Percentiles rank a stretch among this genome's conserved stretches.
These are phyloP conservation scores for Falco cherrug DNA, from an alignment of 2,797 vertebrate species.

Conservation along the genomic window DNA sequence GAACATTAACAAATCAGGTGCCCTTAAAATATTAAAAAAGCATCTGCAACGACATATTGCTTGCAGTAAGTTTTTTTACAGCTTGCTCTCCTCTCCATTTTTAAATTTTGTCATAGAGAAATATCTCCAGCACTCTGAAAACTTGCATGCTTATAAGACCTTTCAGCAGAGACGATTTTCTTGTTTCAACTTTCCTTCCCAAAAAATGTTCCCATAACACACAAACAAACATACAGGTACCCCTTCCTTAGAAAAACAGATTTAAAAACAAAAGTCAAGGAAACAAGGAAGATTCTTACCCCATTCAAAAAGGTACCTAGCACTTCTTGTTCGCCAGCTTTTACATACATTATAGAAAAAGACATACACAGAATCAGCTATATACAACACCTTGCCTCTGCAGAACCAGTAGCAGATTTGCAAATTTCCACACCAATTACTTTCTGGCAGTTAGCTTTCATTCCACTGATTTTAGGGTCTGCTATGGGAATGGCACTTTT, in stretches of 20 bases:
- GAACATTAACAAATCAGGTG: background rate
- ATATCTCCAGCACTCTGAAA: background rate
- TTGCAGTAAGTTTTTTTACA: background rate
- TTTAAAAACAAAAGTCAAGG: background rate
- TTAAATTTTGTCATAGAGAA: background rate
- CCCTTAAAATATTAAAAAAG: background rate
- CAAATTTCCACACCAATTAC: background rate
- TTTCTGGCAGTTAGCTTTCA: background rate
- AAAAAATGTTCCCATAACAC: background rate
- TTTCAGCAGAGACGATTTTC: background rate
- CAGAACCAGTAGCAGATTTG: background rate
- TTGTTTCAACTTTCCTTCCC: background rate
- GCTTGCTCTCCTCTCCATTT: background rate
- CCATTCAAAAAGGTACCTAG: background rate
- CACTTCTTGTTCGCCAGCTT: background rate
- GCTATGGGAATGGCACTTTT: background rate
- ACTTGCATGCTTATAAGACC: background rate
- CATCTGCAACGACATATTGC: background rate
- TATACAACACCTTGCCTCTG: background rate
- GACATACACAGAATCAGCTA: background rate
- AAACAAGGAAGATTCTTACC: background rate
- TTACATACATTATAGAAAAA: background rate
- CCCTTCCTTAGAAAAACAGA: background rate
- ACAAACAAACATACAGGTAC: background rate
- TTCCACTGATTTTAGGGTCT: background rate